Conservation (phyloP, 2,113 vertebrate species). For the Plecturocebus donacophilus region DNA sequence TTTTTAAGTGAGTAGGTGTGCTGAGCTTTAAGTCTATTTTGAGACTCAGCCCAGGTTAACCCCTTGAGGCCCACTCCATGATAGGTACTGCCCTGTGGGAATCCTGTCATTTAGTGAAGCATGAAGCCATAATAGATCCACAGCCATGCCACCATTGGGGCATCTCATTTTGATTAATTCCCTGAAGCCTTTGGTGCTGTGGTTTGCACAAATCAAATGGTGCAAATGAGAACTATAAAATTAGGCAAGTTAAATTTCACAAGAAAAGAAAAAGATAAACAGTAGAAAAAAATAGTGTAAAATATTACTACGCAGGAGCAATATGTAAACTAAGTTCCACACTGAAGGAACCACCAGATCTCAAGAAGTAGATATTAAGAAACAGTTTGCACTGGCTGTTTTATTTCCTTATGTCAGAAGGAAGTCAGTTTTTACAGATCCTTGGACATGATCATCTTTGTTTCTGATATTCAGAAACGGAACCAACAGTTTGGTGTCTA, state of each 20-base stretch:
- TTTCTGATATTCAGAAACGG: slow-evolving; percentile 26
- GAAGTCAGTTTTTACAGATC: slow-evolving; percentile 45
- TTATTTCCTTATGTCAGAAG: slow-evolving; percentile 51
- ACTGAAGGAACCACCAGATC: not conserved
- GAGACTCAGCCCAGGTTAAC: slow-evolving; percentile 51
- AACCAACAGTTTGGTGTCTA: slow-evolving; percentile 24
- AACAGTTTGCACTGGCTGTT: not conserved
- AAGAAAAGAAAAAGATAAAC: not conserved
- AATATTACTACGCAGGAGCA: not conserved
- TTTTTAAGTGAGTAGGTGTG: slow-evolving; percentile 59
- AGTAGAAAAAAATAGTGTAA: not conserved
- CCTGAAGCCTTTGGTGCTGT: slow-evolving; percentile 19
- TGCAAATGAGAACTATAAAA: slow-evolving; percentile 26
- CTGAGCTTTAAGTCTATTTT: slow-evolving; percentile 54
- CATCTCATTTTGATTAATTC: not conserved
- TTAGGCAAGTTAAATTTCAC: not conserved
- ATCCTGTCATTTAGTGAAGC: slow-evolving; percentile 2
- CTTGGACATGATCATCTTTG: not conserved
- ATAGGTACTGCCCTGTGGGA: slow-evolving; percentile 5
- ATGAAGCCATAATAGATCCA: not conserved
- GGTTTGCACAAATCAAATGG: slow-evolving; percentile 15
- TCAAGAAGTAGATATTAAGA: not conserved
- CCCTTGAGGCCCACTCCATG: slow-evolving; percentile 12
- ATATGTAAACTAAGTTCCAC: not conserved
- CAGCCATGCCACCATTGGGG: not conserved